Percentiles rank a stretch among this genome's conserved stretches.
phyloP scores from a whole-genome alignment of 2,113 vertebrate species.

The Gallinago media region DNA sequence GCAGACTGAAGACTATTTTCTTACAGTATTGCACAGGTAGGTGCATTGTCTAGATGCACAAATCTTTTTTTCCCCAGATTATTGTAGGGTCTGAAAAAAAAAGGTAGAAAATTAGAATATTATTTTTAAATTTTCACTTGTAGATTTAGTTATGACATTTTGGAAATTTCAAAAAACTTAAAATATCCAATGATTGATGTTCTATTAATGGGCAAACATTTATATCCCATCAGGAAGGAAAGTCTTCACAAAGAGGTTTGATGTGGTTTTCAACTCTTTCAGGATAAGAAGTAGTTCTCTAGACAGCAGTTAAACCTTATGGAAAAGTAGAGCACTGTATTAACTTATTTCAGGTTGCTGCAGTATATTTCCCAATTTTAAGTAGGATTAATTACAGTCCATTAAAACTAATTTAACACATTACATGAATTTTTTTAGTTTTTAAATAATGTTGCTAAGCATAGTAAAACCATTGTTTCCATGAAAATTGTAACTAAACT shows the following conservation, averaged over 20 bases:
- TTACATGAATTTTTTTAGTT: background rate
- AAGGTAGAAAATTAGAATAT: background rate
- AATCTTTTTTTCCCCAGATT: background rate
- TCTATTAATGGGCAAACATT: background rate
- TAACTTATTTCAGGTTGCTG: background rate
- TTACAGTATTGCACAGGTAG: background rate
- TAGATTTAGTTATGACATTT: background rate
- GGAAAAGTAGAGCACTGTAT: background rate
- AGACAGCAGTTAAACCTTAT: background rate
- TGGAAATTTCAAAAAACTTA: background rate
- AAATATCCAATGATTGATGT: background rate
- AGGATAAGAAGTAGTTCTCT: background rate
- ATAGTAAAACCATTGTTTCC: background rate
- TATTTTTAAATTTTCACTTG: background rate
- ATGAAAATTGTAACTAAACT: background rate
- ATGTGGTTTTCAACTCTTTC: background rate
- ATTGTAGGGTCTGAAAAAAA: background rate
- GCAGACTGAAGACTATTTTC: background rate
- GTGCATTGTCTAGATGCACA: background rate
- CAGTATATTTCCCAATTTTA: background rate
- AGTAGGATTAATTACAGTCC: background rate
- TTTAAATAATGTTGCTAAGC: background rate
- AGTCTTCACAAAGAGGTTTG: background rate
- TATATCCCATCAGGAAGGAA: background rate
- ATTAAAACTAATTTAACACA: background rate